A percentile compares a stretch with the other conserved stretches of the same genome.
Conservation (phyloP, 1,140 invertebrate genomes). For the Nomia melanderi region DNA sequence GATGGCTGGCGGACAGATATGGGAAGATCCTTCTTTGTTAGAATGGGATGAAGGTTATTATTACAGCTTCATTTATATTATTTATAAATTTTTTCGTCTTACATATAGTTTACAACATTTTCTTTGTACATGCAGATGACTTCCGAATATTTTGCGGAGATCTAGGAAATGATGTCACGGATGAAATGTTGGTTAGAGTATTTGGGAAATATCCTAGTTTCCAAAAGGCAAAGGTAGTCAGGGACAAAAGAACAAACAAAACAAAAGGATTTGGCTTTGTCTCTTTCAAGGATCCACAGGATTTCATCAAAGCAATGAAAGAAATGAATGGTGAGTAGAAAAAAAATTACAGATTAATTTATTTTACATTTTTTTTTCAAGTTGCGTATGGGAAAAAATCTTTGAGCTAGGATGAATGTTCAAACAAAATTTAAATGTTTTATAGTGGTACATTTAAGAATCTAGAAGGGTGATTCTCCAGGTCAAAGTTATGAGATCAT, state of each 20-base stretch:
- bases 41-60: constrained; percentile 93
- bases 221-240: constrained; percentile 95
- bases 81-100: constrained; percentile 28
- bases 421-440: background rate
- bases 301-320: constrained; percentile 99
- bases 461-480: background rate
- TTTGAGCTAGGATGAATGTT: background rate
- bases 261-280: constrained; percentile 99
- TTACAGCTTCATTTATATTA: constrained; percentile 22
- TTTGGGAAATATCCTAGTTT: constrained; percentile 98
- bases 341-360: constrained; percentile 11
- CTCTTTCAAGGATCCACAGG: constrained; percentile 98
- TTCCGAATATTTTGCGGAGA: constrained; percentile 99
- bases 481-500: constrained; percentile 41
- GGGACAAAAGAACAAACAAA: constrained; percentile 98
- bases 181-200: constrained; percentile 95
- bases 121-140: constrained; percentile 87
- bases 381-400: background rate
- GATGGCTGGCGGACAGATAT: constrained; percentile 94
- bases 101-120: constrained; percentile 32
- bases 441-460: background rate
- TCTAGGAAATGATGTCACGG: constrained; percentile 99
- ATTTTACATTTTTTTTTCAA: constrained; percentile 2
- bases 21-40: constrained; percentile 94
- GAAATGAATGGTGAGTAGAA: constrained; percentile 94